Evolutionary conservation across 2,888 invertebrate genomes (phyloP).

Genomic region (Sympetrum striolatum): DNA sequence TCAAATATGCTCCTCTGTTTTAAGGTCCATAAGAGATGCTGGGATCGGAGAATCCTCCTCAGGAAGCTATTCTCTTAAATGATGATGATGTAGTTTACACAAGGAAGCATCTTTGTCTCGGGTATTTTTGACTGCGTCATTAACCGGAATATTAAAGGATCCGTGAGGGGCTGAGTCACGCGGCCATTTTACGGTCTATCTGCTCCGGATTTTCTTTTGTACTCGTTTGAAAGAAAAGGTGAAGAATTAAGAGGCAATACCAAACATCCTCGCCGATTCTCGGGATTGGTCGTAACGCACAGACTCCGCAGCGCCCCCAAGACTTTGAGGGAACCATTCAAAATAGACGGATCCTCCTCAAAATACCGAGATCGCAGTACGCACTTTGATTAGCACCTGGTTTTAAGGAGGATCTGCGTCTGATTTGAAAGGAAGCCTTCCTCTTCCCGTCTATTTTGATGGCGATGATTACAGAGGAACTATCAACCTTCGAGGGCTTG

Average conservation of each 20-base stretch:
- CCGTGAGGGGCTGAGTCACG: neutral
- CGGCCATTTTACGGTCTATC: neutral
- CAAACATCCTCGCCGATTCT: neutral
- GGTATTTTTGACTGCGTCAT: conserved; percentile 6
- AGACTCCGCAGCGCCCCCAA: too few species aligned
- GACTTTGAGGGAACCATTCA: too few species aligned
- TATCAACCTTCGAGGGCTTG: too few species aligned
- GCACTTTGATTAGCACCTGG: too few species aligned
- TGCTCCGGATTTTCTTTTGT: neutral
- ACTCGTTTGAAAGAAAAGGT: too few species aligned
- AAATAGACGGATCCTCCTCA: too few species aligned
- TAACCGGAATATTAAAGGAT: neutral
- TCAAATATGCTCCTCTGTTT: neutral
- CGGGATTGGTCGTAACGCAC: too few species aligned
- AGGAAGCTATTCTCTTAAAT: conserved; percentile 23
- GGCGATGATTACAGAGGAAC: too few species aligned
- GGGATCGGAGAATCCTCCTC: conserved; percentile 18
- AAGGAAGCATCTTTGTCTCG: conserved; percentile 26
- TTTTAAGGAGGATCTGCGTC: too few species aligned
- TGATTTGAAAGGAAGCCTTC: too few species aligned
- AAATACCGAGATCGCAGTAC: too few species aligned
- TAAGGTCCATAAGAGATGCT: neutral
- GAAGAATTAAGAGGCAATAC: conserved; percentile 4
- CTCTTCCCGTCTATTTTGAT: too few species aligned
- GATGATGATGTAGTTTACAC: conserved; percentile 41